Evolutionary conservation across 2,797 vertebrate genomes (phyloP).

Genomic region (Danionella dracula): DNA sequence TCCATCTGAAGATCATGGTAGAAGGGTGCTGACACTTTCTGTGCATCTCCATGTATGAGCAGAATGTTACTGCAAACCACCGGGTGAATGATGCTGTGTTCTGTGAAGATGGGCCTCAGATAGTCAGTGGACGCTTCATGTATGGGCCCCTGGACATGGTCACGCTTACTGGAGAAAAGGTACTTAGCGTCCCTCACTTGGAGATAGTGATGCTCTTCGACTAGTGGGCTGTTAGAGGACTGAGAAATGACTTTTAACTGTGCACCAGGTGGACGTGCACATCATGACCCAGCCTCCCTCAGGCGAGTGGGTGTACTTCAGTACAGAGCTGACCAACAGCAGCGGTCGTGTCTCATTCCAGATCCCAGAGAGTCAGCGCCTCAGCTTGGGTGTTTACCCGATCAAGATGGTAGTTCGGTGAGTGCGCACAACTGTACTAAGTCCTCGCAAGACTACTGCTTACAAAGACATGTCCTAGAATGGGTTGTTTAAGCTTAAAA

Average conservation of each 20-base stretch:
- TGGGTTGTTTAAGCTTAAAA: no score
- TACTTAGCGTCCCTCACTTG: no score
- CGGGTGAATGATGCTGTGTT: slow-evolving; percentile 89
- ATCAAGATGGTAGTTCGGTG: slow-evolving; percentile 98
- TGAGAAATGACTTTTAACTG: no score
- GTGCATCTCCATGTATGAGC: slow-evolving; percentile 9
- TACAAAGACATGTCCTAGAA: no score
- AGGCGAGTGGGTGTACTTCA: slow-evolving; percentile 92
- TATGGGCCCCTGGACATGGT: slow-evolving; percentile 98
- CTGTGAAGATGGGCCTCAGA: slow-evolving; percentile 84
- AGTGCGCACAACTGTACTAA: no score
- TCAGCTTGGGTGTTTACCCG: slow-evolving; percentile 92
- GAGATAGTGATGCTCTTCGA: no score
- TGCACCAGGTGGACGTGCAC: slow-evolving; percentile 96
- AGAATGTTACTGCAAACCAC: slow-evolving; percentile 98
- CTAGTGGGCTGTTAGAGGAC: no score
- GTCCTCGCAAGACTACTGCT: no score
- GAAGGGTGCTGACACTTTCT: neutral
- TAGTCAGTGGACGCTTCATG: slow-evolving; percentile 90
- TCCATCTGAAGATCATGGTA: neutral
- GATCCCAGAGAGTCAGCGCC: slow-evolving; percentile 82
- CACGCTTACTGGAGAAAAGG: slow-evolving; percentile 96
- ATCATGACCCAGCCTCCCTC: slow-evolving; percentile 96
- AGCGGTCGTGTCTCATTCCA: slow-evolving; percentile 87
- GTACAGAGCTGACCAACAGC: slow-evolving; percentile 92